Evolutionary conservation across 2,888 invertebrate species (phyloP).

Genomic region (Myopa testacea): DNA sequence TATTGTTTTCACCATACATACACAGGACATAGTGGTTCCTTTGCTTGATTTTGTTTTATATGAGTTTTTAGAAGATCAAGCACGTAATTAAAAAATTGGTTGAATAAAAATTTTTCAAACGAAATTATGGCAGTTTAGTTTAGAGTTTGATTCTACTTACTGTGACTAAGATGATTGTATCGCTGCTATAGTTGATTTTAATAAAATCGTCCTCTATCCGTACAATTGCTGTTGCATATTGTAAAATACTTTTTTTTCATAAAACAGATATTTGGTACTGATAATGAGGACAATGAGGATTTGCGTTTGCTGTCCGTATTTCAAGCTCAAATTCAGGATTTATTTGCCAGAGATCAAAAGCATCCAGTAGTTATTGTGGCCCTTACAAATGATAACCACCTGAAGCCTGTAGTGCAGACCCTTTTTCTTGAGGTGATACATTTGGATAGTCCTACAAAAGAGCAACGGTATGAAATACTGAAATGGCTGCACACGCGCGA

Average conservation of each 20-base stretch:
- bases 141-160: too few species aligned
- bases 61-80: too few species aligned
- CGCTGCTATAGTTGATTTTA: too few species aligned
- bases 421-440: conserved; percentile 79
- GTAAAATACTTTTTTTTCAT: conserved; percentile 9
- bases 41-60: too few species aligned
- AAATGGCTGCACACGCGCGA: conserved; percentile 75
- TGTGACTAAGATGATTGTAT: too few species aligned
- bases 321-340: conserved; percentile 73
- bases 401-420: conserved; percentile 76
- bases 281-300: conserved; percentile 84
- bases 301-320: conserved; percentile 79
- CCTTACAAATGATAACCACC: conserved; percentile 74
- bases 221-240: too few species aligned
- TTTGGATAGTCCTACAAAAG: conserved; percentile 72
- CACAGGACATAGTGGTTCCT: too few species aligned
- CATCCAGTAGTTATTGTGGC: conserved; percentile 80
- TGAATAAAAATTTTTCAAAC: too few species aligned
- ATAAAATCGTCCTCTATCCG: too few species aligned
- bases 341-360: conserved; percentile 74
- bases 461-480: conserved; percentile 75
- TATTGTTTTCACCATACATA: too few species aligned
- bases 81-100: too few species aligned
- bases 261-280: conserved; percentile 77
- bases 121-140: too few species aligned